These are phyloP conservation scores for Chionis minor DNA, from an alignment of 2,113 vertebrate genomes.

Conservation along the genomic window DNA sequence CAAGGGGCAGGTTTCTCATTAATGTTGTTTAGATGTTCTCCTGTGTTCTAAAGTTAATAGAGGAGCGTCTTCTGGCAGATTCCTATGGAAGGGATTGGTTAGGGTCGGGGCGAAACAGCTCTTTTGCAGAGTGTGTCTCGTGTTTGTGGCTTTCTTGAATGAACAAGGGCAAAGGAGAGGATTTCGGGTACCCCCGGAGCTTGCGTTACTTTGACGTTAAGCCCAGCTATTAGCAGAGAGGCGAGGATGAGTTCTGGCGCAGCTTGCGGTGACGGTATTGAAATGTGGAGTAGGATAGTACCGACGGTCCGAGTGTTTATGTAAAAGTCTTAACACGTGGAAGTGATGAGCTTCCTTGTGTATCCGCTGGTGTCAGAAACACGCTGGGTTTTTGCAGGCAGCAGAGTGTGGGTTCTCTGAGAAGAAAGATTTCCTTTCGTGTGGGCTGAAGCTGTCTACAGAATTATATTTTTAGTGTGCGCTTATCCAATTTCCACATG, in stretches of 20 bases:
- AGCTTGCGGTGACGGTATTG: neutral
- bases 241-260: neutral
- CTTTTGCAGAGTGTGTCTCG: neutral
- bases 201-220: neutral
- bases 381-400: neutral
- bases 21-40: neutral
- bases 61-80: conserved; percentile 48
- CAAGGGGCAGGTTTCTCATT: conserved; percentile 6
- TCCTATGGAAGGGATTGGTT: conserved; percentile 50
- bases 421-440: conserved; percentile 57
- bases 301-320: neutral
- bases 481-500: conserved; percentile 38
- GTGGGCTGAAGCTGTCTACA: conserved; percentile 53
- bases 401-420: neutral
- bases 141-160: conserved; percentile 47
- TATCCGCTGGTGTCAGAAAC: neutral
- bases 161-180: conserved; percentile 20
- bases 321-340: conserved; percentile 26
- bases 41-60: conserved; percentile 45
- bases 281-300: conserved; percentile 15
- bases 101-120: conserved; percentile 58
- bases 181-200: neutral
- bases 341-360: conserved; percentile 4
- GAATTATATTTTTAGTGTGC: conserved; percentile 38
- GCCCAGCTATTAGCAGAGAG: neutral